A percentile compares a stretch with the other conserved stretches of the same genome.
phyloP scores from a whole-genome alignment of 2,113 vertebrate genomes.

The Glaucidium brasilianum region DNA sequence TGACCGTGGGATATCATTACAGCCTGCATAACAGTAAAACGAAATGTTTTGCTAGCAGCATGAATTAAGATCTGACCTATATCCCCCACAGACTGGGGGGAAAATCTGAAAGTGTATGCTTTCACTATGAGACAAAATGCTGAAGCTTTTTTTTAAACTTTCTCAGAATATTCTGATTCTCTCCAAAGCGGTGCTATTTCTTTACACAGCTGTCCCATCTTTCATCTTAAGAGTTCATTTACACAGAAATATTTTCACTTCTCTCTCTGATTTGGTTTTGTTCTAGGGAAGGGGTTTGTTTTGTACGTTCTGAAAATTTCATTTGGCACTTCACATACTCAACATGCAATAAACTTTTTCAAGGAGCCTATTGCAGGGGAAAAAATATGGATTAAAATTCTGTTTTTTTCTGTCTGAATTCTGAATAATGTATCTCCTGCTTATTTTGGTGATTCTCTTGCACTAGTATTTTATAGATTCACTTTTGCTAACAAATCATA shows the following conservation, averaged over 20 bases:
- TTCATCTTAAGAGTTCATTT: not conserved
- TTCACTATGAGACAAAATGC: not conserved
- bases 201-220: not conserved
- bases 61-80: not conserved
- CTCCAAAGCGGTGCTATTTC: not conserved
- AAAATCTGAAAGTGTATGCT: fast-evolving
- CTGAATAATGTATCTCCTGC: not conserved
- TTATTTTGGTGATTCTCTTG: not conserved
- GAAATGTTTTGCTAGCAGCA: not conserved
- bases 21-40: not conserved
- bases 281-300: not conserved
- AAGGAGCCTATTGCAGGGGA: not conserved
- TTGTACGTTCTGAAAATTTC: not conserved
- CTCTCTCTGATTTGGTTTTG: not conserved
- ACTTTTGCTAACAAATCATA: not conserved
- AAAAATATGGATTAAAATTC: not conserved
- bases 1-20: not conserved
- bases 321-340: not conserved
- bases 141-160: not conserved
- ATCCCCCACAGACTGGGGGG: not conserved
- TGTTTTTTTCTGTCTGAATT: not conserved
- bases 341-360: not conserved
- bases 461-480: not conserved
- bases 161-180: not conserved
- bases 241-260: not conserved